A percentile compares a stretch with the other conserved stretches of the same genome.
Evolutionary conservation across 2,797 vertebrate genomes (phyloP).

Genomic region (Tamandua tetradactyla): DNA sequence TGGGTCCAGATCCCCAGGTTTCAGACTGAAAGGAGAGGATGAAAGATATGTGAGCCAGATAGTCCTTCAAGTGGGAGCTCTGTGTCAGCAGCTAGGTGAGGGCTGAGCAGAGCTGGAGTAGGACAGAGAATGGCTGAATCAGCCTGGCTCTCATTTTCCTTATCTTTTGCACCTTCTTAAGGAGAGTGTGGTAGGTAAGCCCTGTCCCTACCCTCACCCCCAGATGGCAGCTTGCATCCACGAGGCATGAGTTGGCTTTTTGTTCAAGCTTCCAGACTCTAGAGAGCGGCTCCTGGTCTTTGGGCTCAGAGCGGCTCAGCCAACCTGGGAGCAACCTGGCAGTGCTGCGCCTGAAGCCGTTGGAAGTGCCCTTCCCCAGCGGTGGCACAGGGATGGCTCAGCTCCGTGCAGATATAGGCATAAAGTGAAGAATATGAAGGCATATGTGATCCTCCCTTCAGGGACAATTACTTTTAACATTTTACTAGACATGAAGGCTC

Average conservation of each 20-base stretch:
- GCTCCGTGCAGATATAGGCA: background rate
- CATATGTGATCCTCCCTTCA: background rate
- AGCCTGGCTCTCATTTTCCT: background rate
- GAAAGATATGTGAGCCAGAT: background rate
- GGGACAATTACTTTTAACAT: background rate
- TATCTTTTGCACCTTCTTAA: background rate
- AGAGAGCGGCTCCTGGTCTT: background rate
- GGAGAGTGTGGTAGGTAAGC: background rate
- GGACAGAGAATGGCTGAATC: rapidly evolving
- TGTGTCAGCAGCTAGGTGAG: no score
- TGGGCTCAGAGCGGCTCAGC: background rate
- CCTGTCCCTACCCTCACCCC: no score
- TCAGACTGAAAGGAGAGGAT: background rate
- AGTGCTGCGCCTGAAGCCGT: background rate
- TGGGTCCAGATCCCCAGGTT: background rate
- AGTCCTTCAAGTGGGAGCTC: no score
- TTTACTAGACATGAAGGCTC: background rate
- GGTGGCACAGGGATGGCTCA: background rate
- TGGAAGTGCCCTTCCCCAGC: background rate
- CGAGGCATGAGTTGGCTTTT: background rate
- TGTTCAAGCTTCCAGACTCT: background rate
- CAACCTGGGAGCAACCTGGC: background rate
- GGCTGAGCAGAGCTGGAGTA: background rate
- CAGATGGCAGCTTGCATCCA: no score
- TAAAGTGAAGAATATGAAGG: slow-evolving; percentile 1